Percentiles rank a stretch among this genome's conserved stretches.
These are phyloP conservation scores for Atlantisia rogersi DNA, from an alignment of 2,113 vertebrate species.

Conservation along the genomic window DNA sequence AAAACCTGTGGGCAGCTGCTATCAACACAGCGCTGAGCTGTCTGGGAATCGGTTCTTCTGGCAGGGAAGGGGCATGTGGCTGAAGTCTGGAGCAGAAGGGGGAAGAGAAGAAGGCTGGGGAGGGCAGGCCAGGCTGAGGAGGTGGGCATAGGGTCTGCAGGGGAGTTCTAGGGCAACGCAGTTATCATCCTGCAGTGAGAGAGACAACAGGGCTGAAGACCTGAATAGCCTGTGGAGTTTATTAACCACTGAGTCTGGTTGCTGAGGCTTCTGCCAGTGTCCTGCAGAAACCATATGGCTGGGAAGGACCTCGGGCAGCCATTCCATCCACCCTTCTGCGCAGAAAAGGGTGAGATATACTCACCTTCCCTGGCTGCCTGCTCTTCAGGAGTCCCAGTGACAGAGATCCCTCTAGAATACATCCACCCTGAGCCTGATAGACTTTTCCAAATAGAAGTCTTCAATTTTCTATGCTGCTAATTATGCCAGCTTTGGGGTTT, in stretches of 20 bases:
- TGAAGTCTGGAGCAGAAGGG: background rate
- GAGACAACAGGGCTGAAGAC: background rate
- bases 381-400: background rate
- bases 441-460: background rate
- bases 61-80: background rate
- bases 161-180: background rate
- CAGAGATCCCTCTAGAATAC: background rate
- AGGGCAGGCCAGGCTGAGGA: background rate
- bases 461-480: background rate
- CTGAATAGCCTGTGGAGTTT: background rate
- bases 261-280: background rate
- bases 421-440: background rate
- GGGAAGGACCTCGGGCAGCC: background rate
- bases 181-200: background rate
- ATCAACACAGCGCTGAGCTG: background rate
- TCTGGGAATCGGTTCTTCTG: background rate
- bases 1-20: conserved; percentile 3
- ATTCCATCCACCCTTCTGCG: background rate
- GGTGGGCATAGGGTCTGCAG: background rate
- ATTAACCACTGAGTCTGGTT: background rate
- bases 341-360: background rate
- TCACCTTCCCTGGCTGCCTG: background rate
- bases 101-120: background rate
- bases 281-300: background rate
- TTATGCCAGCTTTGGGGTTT: background rate